A percentile compares a stretch with the other conserved stretches of the same genome.
These are phyloP conservation scores for Xiphydria camelus DNA, from an alignment of 2,888 invertebrate species.

Conservation along the genomic window DNA sequence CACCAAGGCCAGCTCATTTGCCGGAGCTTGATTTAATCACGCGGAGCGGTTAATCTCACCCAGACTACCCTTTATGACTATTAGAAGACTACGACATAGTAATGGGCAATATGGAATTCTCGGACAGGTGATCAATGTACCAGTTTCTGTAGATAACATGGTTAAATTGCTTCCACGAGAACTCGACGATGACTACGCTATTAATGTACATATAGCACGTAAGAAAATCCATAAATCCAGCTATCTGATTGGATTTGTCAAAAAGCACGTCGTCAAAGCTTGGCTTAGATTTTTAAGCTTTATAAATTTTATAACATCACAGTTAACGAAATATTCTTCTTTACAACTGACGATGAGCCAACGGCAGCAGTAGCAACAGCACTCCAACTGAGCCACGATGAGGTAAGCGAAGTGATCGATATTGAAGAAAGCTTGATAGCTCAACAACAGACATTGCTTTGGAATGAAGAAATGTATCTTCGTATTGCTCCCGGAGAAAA, in stretches of 20 bases:
- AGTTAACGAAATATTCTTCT: conserved; percentile 17
- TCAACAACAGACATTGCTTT: too few species aligned
- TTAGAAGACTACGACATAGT: conserved; percentile 31
- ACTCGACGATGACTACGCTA: conserved; percentile 32
- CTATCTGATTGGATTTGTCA: conserved; percentile 28
- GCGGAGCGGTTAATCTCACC: conserved; percentile 34
- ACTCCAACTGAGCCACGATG: too few species aligned
- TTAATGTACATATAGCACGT: conserved; percentile 33
- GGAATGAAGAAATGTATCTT: too few species aligned
- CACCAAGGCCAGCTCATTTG: conserved; percentile 9
- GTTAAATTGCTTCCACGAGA: conserved; percentile 27
- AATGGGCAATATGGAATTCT: conserved; percentile 32
- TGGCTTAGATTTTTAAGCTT: conserved; percentile 27
- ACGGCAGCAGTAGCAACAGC: too few species aligned
- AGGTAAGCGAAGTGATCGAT: too few species aligned
- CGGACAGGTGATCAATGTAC: conserved; percentile 40
- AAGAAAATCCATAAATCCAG: conserved; percentile 28
- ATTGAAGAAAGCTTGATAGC: too few species aligned
- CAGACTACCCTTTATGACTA: conserved; percentile 33
- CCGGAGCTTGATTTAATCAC: conserved; percentile 28
- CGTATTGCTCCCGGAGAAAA: too few species aligned
- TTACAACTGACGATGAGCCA: too few species aligned
- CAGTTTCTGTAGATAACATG: conserved; percentile 33
- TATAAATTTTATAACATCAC: conserved; percentile 21
- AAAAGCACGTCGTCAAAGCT: conserved; percentile 24